Base-by-base conservation (phyloP, 2,888 invertebrate genomes). In the Seira musarum region DNA sequence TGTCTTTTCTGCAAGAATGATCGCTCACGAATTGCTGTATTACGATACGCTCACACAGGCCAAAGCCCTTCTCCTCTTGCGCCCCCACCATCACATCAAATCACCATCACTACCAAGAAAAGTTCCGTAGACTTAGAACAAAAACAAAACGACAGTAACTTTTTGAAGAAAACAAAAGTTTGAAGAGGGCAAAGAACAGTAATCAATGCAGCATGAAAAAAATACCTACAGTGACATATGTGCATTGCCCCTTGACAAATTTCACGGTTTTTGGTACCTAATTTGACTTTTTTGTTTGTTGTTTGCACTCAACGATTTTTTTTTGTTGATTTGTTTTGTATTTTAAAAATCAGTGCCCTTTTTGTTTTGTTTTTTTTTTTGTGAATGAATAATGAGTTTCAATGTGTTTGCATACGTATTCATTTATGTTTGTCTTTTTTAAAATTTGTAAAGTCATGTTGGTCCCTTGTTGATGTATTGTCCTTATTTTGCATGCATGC, bases 51-150 rank as follows among this genome's bases (percentile, higher is more conserved):
- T 61, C 15, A 46, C 8, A 63, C 25, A 64, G 76, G 76, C 49
- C 76, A 76, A 76, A 76, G 64, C 69, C 76, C 74, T 69, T 35
- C 60, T 67, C 21, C 22, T 17, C n/a, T 17, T n/a, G 6, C 53
- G 13, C 53, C 15, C 2, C 8, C 30, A 30, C 30, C n/a, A n/a
- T n/a, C n/a, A n/a, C n/a, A n/a, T n/a, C n/a, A n/a, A n/a, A n/a
- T n/a, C n/a, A n/a, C n/a, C n/a, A n/a, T n/a, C n/a, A n/a, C n/a
- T n/a, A 63, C 63, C 76, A 76, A 25, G 64, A 53, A 53, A 53
- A 53, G 53, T 53, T 53, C 17, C 53, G 53, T n/a, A 53, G 8
- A 30, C 30, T 30, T 30, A 5, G 8, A 53, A 13, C 2, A 53
- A 53, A 13, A 53, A 53, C 53, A 53, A 53, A 30, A 30, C 30